phyloP scores from a whole-genome alignment of 2,888 invertebrate species.

The Dione juno region DNA sequence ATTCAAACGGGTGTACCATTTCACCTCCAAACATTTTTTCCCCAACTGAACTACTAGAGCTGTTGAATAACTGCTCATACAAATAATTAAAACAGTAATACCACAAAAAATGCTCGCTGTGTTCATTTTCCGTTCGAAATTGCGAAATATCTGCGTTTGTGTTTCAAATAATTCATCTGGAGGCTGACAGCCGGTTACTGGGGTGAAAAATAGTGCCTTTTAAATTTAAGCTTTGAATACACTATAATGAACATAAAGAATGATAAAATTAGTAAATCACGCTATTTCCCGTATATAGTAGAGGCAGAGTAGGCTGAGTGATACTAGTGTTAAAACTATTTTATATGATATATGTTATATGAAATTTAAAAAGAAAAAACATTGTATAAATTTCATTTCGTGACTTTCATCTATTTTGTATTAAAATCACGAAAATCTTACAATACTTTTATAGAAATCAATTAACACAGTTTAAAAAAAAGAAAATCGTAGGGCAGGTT shows the following conservation, averaged over 20 bases:
- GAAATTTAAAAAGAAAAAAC: too few relatives aligned
- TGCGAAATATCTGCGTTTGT: conserved; percentile 28
- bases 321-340: too few relatives aligned
- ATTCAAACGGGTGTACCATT: too few relatives aligned
- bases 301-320: too few relatives aligned
- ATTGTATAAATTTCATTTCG: too few relatives aligned
- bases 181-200: conserved; percentile 25
- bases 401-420: too few relatives aligned
- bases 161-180: conserved; percentile 33
- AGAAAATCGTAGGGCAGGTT: too few relatives aligned
- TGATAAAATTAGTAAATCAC: background rate
- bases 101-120: conserved; percentile 1
- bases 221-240: conserved; percentile 7
- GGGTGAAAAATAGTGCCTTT: conserved; percentile 34
- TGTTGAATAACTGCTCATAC: background rate
- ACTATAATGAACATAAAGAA: background rate
- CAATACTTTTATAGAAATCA: too few relatives aligned
- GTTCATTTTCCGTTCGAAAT: conserved; percentile 29
- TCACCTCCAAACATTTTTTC: background rate
- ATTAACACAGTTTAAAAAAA: too few relatives aligned
- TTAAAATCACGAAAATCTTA: too few relatives aligned
- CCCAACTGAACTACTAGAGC: background rate
- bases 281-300: too few relatives aligned
- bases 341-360: too few relatives aligned
- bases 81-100: conserved; percentile 3